phyloP scores from a whole-genome alignment of 2,113 vertebrate genomes.

The Panthera leo region DNA sequence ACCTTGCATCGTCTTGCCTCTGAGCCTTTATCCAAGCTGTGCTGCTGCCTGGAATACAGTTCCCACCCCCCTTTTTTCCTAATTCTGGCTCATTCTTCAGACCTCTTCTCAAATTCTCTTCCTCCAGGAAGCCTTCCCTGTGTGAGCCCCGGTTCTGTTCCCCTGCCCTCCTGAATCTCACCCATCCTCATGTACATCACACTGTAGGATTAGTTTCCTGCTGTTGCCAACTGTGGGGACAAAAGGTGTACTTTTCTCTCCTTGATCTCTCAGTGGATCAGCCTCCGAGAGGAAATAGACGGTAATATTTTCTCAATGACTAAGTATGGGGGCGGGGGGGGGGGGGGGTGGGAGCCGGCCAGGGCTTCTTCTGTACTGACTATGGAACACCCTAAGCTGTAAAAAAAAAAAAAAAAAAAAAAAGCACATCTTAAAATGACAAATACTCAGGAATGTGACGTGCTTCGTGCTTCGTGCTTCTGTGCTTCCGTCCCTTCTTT shows the following conservation, averaged over 20 bases:
- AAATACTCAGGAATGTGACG: background rate
- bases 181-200: background rate
- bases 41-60: background rate
- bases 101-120: background rate
- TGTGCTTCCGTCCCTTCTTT: background rate
- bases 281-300: background rate
- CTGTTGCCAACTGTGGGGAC: background rate
- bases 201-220: rapidly evolving
- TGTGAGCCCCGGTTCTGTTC: background rate
- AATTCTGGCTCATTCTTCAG: background rate
- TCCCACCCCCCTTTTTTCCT: background rate
- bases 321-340: background rate
- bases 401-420: background rate
- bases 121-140: background rate
- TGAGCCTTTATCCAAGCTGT: background rate
- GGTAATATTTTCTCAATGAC: background rate
- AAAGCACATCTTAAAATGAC: background rate
- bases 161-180: background rate
- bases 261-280: background rate
- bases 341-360: background rate
- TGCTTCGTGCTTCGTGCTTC: background rate
- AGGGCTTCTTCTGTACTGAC: background rate
- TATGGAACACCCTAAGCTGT: background rate
- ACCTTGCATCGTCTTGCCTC: background rate
- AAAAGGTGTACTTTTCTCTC: background rate